Evolutionary conservation across 2,113 vertebrate genomes (phyloP).

Genomic region (Grammatotria lemairii): DNA sequence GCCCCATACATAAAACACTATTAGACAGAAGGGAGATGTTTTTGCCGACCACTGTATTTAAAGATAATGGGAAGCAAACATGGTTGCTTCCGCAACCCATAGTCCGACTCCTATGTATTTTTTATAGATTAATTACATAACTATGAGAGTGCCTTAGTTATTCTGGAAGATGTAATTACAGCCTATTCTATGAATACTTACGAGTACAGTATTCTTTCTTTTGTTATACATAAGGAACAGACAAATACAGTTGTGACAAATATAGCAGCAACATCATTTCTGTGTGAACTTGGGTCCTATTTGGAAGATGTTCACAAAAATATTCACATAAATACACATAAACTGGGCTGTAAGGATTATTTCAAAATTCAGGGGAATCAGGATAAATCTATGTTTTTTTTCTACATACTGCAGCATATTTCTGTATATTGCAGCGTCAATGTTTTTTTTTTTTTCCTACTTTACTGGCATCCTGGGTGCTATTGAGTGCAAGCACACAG

Average conservation of each 20-base stretch:
- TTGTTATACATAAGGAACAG: neutral
- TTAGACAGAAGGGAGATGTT: neutral
- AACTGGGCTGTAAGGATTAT: neutral
- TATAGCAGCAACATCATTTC: neutral
- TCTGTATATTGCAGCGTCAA: neutral
- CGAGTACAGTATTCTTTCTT: neutral
- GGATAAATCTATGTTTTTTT: neutral
- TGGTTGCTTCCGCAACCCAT: accelerated
- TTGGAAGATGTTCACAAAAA: neutral
- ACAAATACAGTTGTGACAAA: neutral
- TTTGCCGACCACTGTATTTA: neutral
- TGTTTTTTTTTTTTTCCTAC: neutral
- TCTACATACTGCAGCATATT: neutral
- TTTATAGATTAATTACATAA: neutral
- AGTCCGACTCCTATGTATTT: accelerated
- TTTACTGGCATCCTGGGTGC: neutral
- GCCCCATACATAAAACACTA: neutral
- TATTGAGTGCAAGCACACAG: neutral
- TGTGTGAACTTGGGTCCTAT: neutral
- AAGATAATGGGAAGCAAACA: neutral
- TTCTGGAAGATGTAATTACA: neutral
- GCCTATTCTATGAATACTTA: neutral
- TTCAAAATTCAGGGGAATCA: neutral
- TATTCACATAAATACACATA: neutral
- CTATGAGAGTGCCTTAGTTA: neutral